A percentile compares a stretch with the other conserved stretches of the same genome.
Evolutionary conservation across 2,113 vertebrate species (phyloP).

Genomic region (Anolis carolinensis): DNA sequence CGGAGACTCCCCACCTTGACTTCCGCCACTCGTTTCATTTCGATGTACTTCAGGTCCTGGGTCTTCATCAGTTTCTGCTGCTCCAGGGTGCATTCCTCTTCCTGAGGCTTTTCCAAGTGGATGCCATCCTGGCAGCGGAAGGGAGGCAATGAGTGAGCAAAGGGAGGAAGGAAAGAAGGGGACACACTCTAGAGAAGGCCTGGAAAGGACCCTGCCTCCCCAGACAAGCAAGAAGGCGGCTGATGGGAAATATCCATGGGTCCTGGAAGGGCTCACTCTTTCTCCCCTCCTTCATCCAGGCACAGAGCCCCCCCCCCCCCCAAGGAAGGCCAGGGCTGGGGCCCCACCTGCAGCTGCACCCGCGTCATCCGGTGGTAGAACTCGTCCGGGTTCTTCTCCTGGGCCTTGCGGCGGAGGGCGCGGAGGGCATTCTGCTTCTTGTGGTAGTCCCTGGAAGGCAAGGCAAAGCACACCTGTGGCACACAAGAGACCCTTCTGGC

Average conservation of each 20-base stretch:
- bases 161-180: background rate
- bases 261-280: background rate
- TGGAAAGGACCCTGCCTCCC: too few species aligned
- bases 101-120: slow-evolving; percentile 79
- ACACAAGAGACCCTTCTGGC: background rate
- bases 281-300: too few species aligned
- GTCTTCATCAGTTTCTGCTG: slow-evolving; percentile 93
- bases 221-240: too few species aligned
- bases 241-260: too few species aligned
- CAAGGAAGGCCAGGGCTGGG: background rate
- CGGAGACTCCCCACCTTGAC: slow-evolving; percentile 78
- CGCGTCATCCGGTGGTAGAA: slow-evolving; percentile 96
- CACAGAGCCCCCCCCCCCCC: too few species aligned
- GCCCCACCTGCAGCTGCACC: slow-evolving; percentile 81
- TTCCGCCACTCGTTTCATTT: slow-evolving; percentile 94
- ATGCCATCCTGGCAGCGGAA: slow-evolving; percentile 86
- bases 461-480: too few species aligned
- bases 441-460: slow-evolving; percentile 84
- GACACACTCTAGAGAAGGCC: too few species aligned
- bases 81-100: slow-evolving; percentile 85
- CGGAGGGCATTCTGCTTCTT: slow-evolving; percentile 89
- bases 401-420: slow-evolving; percentile 89
- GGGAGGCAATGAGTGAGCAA: background rate
- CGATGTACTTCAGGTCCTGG: slow-evolving; percentile 92
- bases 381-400: slow-evolving; percentile 96